A percentile compares a stretch with the other conserved stretches of the same genome.
These are phyloP conservation scores for Pygmarrhopalites habei DNA, from an alignment of 1,140 invertebrate genomes.

Conservation along the genomic window DNA sequence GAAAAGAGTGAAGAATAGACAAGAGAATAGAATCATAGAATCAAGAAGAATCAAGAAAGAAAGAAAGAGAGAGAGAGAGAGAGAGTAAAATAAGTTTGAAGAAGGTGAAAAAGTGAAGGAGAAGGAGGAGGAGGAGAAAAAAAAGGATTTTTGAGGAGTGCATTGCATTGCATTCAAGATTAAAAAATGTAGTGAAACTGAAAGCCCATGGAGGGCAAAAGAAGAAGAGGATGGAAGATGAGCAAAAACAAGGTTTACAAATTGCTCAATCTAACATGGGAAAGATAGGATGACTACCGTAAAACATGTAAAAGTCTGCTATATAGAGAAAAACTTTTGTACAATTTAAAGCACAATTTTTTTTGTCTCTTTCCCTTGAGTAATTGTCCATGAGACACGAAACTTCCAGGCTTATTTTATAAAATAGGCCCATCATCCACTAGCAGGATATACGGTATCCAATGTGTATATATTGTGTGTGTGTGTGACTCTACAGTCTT, in stretches of 20 bases:
- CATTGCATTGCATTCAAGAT: neutral
- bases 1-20: neutral
- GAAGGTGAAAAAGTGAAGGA: neutral
- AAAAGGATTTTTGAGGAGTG: neutral
- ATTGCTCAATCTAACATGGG: constrained; percentile 32
- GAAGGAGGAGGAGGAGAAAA: neutral
- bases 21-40: too few species aligned
- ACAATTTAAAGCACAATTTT: too few species aligned
- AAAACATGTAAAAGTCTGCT: too few species aligned
- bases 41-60: neutral
- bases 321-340: too few species aligned
- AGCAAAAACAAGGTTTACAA: constrained; percentile 26
- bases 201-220: constrained; percentile 1
- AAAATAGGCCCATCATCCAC: too few species aligned
- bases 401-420: too few species aligned
- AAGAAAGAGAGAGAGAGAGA: neutral
- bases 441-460: too few species aligned
- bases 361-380: too few species aligned
- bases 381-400: too few species aligned
- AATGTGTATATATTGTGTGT: too few species aligned
- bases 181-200: neutral
- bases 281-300: too few species aligned
- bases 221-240: constrained; percentile 6
- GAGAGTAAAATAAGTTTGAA: neutral
- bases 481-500: too few species aligned